A percentile compares a stretch with the other conserved stretches of the same genome.
Evolutionary conservation across 2,113 vertebrate species (phyloP).

Genomic region (Notothenia rossii): DNA sequence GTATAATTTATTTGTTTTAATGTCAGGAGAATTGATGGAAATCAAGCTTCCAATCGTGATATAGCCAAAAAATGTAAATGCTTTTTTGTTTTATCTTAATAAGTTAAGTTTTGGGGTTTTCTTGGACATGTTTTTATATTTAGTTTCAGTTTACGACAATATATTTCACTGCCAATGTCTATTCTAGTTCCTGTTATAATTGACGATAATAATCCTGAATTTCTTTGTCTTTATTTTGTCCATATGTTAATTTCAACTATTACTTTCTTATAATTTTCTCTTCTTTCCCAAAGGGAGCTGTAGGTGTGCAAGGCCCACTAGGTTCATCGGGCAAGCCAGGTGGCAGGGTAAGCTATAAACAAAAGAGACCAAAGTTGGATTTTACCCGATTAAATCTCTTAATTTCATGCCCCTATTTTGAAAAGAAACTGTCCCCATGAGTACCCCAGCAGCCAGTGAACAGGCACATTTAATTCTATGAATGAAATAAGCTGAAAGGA

Average conservation of each 20-base stretch:
- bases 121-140: too few species aligned
- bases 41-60: too few species aligned
- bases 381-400: neutral
- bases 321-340: constrained; percentile 91
- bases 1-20: too few species aligned
- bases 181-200: too few species aligned
- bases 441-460: neutral
- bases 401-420: neutral
- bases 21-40: too few species aligned
- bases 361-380: neutral
- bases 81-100: too few species aligned
- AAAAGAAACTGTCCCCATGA: neutral
- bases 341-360: constrained; percentile 86
- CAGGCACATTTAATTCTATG: neutral
- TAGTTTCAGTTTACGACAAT: too few species aligned
- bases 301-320: constrained; percentile 87
- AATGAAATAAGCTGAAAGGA: constrained; percentile 24
- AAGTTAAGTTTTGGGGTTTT: too few species aligned
- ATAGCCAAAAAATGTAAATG: too few species aligned
- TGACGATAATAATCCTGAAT: too few species aligned
- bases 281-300: constrained; percentile 84
- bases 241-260: neutral
- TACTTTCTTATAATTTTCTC: constrained; percentile 8
- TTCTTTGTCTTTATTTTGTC: neutral
- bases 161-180: too few species aligned